These are phyloP conservation scores for Epinephelus fuscoguttatus DNA, from an alignment of 2,113 vertebrate genomes.

Conservation along the genomic window DNA sequence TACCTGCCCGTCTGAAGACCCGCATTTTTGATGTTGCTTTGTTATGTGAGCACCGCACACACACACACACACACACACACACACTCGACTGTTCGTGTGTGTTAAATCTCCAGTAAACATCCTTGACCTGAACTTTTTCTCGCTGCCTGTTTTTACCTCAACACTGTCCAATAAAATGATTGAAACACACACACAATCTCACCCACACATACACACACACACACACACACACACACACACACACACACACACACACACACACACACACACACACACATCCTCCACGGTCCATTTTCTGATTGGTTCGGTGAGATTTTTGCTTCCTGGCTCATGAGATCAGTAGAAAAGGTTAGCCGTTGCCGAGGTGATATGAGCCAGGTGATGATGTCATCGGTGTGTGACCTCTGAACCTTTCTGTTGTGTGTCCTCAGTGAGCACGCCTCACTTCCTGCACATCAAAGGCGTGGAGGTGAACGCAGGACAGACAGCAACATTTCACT, in stretches of 20 bases:
- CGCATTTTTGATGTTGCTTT: too few relatives aligned
- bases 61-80: too few relatives aligned
- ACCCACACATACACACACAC: slow-evolving; percentile 6
- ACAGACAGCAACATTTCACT: slow-evolving; percentile 93
- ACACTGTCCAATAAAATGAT: too few relatives aligned
- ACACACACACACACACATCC: neutral
- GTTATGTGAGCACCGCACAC: too few relatives aligned
- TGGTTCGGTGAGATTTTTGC: slow-evolving; percentile 32
- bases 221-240: neutral
- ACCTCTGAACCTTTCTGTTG: slow-evolving; percentile 41
- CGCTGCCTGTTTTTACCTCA: too few relatives aligned
- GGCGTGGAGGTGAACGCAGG: slow-evolving; percentile 96
- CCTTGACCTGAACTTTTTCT: too few relatives aligned
- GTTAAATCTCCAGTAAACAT: too few relatives aligned
- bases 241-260: neutral
- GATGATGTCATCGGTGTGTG: slow-evolving; percentile 47
- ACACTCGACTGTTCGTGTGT: too few relatives aligned
- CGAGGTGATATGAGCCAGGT: neutral
- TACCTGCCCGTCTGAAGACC: too few relatives aligned
- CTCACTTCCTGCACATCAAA: slow-evolving; percentile 95
- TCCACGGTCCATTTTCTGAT: slow-evolving; percentile 58
- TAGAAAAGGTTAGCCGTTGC: neutral
- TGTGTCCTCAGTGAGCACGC: slow-evolving; percentile 88
- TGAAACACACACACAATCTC: neutral
- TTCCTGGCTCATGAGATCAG: neutral